phyloP scores from a whole-genome alignment of 2,888 invertebrate species.

The Dicycla oo region DNA sequence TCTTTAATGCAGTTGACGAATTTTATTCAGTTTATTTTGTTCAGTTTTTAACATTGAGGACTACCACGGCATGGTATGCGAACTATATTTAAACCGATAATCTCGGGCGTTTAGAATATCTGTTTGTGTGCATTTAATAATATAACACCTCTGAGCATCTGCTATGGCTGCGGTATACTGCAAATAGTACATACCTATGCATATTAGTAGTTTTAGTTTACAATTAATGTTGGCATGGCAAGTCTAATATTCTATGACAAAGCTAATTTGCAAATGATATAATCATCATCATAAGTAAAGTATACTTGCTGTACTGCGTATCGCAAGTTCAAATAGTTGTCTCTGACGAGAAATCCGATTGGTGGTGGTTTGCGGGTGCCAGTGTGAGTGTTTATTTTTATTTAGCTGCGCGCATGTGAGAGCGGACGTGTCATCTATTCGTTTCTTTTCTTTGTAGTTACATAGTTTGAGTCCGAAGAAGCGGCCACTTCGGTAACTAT shows the following conservation, averaged over 20 bases:
- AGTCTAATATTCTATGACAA: not conserved
- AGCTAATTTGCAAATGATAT: constrained; percentile 5
- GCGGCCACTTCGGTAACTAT: constrained; percentile 47
- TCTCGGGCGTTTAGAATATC: constrained; percentile 26
- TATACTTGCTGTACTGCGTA: too few species aligned
- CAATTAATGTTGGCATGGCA: not conserved
- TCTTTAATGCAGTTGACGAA: constrained; percentile 13
- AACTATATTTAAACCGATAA: constrained; percentile 46
- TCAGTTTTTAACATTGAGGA: constrained; percentile 31
- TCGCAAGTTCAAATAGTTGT: constrained; percentile 48
- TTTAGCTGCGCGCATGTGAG: constrained; percentile 76
- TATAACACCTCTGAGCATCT: constrained; percentile 14
- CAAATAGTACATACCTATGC: constrained; percentile 8
- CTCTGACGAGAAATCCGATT: constrained; percentile 59
- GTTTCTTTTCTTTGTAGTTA: constrained; percentile 79
- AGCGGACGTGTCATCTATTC: constrained; percentile 81
- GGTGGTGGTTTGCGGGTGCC: constrained; percentile 56
- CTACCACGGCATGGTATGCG: constrained; percentile 13
- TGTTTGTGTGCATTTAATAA: constrained; percentile 31
- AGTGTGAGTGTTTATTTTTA: constrained; percentile 80
- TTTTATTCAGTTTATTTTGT: constrained; percentile 37
- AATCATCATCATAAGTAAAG: not conserved
- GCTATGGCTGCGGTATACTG: constrained; percentile 5
- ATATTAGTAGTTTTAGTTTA: constrained; percentile 2
- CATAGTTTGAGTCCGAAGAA: constrained; percentile 54